These are phyloP conservation scores for Caloenas nicobarica DNA, from an alignment of 2,113 vertebrate genomes.

Conservation along the genomic window DNA sequence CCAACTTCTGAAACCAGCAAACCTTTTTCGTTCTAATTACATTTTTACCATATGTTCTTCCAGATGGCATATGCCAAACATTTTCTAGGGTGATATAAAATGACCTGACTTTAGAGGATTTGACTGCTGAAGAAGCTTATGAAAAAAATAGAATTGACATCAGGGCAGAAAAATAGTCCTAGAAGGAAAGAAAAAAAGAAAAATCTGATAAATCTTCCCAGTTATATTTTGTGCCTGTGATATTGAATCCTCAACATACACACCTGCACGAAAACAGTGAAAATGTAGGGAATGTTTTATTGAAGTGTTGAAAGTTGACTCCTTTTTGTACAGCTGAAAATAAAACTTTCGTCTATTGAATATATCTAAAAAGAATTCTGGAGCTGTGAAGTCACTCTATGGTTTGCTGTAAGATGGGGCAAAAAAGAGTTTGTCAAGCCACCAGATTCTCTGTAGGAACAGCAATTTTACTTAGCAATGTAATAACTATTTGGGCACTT, in stretches of 20 bases:
- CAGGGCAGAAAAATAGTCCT: slow-evolving; percentile 3
- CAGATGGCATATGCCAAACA: slow-evolving; percentile 70
- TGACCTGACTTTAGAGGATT: slow-evolving; percentile 67
- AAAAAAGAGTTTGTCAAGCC: neutral
- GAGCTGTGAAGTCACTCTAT: neutral
- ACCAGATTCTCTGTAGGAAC: slow-evolving; percentile 3
- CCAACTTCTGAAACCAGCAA: slow-evolving; percentile 46
- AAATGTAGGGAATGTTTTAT: neutral
- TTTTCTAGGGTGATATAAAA: slow-evolving; percentile 69
- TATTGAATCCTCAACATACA: neutral
- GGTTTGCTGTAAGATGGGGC: neutral
- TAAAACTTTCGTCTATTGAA: neutral
- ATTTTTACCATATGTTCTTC: slow-evolving; percentile 70
- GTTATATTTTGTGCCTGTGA: neutral
- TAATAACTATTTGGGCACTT: neutral
- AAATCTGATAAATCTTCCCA: neutral
- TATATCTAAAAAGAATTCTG: neutral
- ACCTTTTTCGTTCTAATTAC: slow-evolving; percentile 65
- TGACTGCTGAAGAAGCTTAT: slow-evolving; percentile 62
- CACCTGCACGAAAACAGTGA: neutral
- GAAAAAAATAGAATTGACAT: slow-evolving; percentile 47
- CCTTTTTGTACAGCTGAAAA: neutral
- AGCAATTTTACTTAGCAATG: slow-evolving; percentile 1
- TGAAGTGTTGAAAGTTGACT: neutral
- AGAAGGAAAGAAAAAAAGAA: neutral